Evolutionary conservation across 53 echinoderm and acorn worm genomes (phyloP), one percentile per base, ranked within the genome.

Genomic region (Holothuria leucospilota): DNA sequence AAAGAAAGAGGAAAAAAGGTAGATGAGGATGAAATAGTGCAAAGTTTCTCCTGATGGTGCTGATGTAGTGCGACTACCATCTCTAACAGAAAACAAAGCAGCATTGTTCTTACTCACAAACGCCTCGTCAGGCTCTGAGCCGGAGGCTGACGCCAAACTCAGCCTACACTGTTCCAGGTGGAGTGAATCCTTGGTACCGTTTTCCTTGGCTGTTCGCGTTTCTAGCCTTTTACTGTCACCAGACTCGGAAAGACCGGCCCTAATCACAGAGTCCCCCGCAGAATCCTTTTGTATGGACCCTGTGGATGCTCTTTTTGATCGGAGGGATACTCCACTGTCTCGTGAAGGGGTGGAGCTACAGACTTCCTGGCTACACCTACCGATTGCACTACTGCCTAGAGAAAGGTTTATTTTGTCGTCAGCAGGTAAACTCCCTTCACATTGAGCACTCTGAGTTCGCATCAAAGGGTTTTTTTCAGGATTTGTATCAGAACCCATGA

Each of bases 91-190:
- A 75, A 49, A 75, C 75, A 75, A 75, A 75, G 75, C 75, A 39
- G 67, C 67, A 30, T 61, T 59, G 80, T 80, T 59, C 51, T 75
- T 73, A 99, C 94, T 95, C 77, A 95, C 99, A 92, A 95, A 95
- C 20, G 95, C 91, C 82, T 95, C 98, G 53, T 96, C 96, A 60
- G 82, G 89, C 78, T 99, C 99, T 56, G 99, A 88, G 74, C 98
- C 95, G 75, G 98, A 93, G 68, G 91, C 91, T 20, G 98, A 97
- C 1, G 98, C 88, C 77, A 91, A 93, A 87, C 95, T 99, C 14
- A 90, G 89, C 63, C 99, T 85, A 79, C 92, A 92, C 78, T 94
- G 94, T 29, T 81, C 82, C 10, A 82, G 88, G 63, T 85, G 88
- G 29, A 81, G 71, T 21, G 88, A 85, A 34, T 92, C 92, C 86